phyloP scores from a whole-genome alignment of 2,888 invertebrate species.

The Lepetodrilus schrolli region DNA sequence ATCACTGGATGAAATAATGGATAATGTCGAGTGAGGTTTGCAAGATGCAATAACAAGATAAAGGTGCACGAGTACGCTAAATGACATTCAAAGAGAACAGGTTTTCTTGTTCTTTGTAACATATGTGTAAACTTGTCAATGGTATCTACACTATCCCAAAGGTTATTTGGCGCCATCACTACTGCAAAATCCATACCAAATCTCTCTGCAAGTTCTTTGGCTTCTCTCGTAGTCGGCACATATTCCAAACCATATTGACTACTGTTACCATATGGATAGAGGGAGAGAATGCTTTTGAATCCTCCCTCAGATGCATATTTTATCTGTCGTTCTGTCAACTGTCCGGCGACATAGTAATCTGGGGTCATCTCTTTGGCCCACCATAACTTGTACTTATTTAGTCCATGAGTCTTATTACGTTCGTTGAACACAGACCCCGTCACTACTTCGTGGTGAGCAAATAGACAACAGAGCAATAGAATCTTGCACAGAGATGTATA shows the following conservation, averaged over 20 bases:
- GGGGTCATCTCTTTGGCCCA: conserved; percentile 67
- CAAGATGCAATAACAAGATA: conserved; percentile 57
- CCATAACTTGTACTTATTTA: conserved; percentile 67
- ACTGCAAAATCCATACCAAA: conserved; percentile 53
- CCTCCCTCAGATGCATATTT: too few species aligned
- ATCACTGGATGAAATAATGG: conserved; percentile 52
- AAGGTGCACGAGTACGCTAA: conserved; percentile 58
- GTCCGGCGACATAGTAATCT: conserved; percentile 60
- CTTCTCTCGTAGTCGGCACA: conserved; percentile 53
- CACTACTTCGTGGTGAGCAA: too few species aligned
- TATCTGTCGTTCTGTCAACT: conserved; percentile 62
- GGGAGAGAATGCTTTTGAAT: conserved; percentile 62
- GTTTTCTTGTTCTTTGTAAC: conserved; percentile 35
- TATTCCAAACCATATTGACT: conserved; percentile 55
- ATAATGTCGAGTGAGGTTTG: conserved; percentile 53
- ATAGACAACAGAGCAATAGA: too few species aligned
- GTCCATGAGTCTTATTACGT: too few species aligned
- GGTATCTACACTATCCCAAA: conserved; percentile 57
- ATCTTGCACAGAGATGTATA: too few species aligned
- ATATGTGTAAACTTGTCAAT: conserved; percentile 50
- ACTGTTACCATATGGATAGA: conserved; percentile 48
- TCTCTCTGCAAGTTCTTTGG: conserved; percentile 45
- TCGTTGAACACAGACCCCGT: too few species aligned
- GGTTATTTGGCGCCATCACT: conserved; percentile 51
- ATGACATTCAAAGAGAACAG: conserved; percentile 55